Base-by-base conservation (phyloP, 92 coral and sea anemone genomes). In the Isaurus tuberculatus region DNA sequence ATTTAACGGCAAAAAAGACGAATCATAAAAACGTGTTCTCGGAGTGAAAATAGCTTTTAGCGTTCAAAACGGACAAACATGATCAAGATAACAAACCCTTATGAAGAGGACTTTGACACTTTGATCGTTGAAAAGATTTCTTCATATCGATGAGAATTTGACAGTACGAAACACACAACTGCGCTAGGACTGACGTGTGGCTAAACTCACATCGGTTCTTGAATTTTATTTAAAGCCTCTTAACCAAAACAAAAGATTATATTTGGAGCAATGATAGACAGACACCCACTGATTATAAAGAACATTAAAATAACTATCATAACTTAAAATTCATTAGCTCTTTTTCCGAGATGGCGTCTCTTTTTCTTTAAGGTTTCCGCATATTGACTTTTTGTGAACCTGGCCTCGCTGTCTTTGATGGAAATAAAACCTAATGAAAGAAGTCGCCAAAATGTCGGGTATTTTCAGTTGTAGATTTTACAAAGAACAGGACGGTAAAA, bases 221-320 rank as follows among this genome's bases (percentile, higher is more conserved):
- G 34, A 70, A 25, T n/a, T 32, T 67, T 77, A 22, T 32, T 34
- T 57, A 60, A 34, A 58, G 8, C 36, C 49, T 37, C 53, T 77
- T 57, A 34, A 42, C 57, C 70, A 29, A 77, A 53, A 77, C 82
- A 77, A 77, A 74, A 60, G 82, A 40, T 77, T 77, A 22, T 77
- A 77, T 77, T 77, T 31, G 65, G 64, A 77, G 25, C 70, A 16
- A 28, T 55, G 82, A 77, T 27, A 65, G 82, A 27, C 82, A 77
- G 82, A 32, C 67, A 58, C 82, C 82, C 82, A 61, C 82, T 77
- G 82, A 34, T 77, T 37, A 57, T 29, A 25, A 58, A 61, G 49
- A 40, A 77, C 82, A 77, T 77, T 77, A 57, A 77, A 77, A 77
- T 77, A 77, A 77, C 67, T 77, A 77, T 61, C 51, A 36, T 77